A percentile compares a stretch with the other conserved stretches of the same genome.
Conservation (phyloP, 2,113 vertebrate species). For the Strix uralensis region DNA sequence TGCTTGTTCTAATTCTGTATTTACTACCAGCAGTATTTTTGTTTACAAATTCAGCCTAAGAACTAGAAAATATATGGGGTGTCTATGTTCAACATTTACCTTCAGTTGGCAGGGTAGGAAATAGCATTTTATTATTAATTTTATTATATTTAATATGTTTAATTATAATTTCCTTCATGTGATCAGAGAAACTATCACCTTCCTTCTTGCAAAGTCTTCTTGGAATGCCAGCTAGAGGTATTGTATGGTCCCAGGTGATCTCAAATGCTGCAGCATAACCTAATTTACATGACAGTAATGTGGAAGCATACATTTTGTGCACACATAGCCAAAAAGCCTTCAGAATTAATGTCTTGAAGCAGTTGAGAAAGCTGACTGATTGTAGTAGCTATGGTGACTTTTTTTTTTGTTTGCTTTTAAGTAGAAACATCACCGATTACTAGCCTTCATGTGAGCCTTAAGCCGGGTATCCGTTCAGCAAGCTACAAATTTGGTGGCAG, state of each 20-base stretch:
- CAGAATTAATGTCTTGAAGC: background rate
- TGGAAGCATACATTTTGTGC: background rate
- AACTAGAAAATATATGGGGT: background rate
- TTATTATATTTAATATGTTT: background rate
- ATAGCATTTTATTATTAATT: background rate
- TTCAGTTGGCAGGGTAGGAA: background rate
- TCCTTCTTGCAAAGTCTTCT: background rate
- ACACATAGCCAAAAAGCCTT: background rate
- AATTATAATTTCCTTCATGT: background rate
- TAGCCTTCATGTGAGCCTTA: background rate
- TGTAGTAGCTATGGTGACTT: slow-evolving; percentile 4
- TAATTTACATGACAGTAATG: background rate
- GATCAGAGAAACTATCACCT: background rate
- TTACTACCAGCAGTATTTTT: background rate
- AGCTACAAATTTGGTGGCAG: background rate
- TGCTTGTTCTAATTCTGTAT: background rate
- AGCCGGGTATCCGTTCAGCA: background rate
- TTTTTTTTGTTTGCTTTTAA: background rate
- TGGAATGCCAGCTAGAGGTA: background rate
- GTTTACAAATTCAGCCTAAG: background rate
- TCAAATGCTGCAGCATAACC: background rate
- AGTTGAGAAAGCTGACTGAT: background rate
- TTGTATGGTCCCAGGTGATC: background rate
- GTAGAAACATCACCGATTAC: background rate
- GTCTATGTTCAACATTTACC: background rate